These are phyloP conservation scores for Gadopsis bispinosus DNA, from an alignment of 2,797 vertebrate species.

Conservation along the genomic window DNA sequence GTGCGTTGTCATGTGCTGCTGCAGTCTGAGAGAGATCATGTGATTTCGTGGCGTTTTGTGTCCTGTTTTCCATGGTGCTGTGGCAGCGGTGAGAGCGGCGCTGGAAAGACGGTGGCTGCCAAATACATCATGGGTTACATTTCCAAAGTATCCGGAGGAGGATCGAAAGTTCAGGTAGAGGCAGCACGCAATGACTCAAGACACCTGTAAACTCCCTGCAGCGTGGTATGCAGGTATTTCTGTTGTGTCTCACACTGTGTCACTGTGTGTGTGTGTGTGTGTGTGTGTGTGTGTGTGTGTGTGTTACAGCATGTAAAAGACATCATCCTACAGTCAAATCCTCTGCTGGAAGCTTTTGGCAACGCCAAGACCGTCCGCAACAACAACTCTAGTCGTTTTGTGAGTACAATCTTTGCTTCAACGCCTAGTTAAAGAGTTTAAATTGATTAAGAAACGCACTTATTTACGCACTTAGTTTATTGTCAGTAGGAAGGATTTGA, in stretches of 20 bases:
- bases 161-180: constrained; percentile 95
- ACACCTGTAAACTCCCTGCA: constrained; percentile 1
- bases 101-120: constrained; percentile 97
- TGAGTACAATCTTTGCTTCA: constrained; percentile 80
- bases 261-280: constrained; percentile 19
- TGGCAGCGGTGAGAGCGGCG: constrained; percentile 94
- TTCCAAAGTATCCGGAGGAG: constrained; percentile 97
- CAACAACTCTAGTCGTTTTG: constrained; percentile 98
- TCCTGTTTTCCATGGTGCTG: background rate
- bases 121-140: constrained; percentile 99
- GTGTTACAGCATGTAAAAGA: constrained; percentile 94
- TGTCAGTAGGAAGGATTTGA: background rate
- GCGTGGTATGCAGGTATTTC: background rate
- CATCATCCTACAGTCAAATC: constrained; percentile 98
- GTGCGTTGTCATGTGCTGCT: too few species aligned
- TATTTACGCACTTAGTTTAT: background rate
- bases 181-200: background rate
- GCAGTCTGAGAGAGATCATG: background rate
- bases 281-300: constrained; percentile 31
- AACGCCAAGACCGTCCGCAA: constrained; percentile 98
- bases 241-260: constrained; percentile 7
- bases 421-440: background rate
- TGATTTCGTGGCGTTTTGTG: background rate
- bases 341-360: constrained; percentile 95
- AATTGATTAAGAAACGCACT: background rate